Conservation (phyloP, 2,797 vertebrate genomes). For the Scolopax bukidnonensis region DNA sequence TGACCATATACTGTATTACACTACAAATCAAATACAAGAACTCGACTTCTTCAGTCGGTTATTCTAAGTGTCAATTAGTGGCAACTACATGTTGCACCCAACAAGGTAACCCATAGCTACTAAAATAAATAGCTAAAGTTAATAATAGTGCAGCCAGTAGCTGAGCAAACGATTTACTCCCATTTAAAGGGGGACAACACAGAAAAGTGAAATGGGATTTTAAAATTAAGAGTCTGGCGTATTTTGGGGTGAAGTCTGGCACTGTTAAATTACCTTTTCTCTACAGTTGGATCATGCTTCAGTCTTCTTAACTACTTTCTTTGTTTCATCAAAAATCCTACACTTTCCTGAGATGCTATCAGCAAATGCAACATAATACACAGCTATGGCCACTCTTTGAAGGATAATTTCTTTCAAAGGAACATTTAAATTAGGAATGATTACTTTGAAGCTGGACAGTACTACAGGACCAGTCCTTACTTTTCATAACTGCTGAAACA, state of each 20-base stretch:
- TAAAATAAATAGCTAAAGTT: background rate
- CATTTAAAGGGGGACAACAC: background rate
- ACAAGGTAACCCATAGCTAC: accelerated
- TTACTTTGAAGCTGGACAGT: background rate
- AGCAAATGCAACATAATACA: background rate
- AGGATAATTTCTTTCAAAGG: background rate
- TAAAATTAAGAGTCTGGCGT: background rate
- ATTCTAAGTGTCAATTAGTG: background rate
- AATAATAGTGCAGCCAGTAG: background rate
- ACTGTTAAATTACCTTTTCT: background rate
- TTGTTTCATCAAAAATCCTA: background rate
- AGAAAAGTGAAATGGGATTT: background rate
- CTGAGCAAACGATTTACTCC: background rate
- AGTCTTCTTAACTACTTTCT: background rate
- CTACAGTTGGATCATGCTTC: background rate
- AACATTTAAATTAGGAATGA: background rate
- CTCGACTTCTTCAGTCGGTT: background rate
- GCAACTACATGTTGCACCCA: background rate
- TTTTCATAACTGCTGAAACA: background rate
- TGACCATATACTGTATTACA: background rate
- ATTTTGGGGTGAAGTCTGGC: background rate
- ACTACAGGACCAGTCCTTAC: background rate
- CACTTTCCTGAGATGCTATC: background rate
- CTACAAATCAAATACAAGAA: background rate
- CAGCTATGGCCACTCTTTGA: background rate